Base-by-base conservation (phyloP, 2,797 vertebrate genomes). In the Microctenopoma lineatum region DNA sequence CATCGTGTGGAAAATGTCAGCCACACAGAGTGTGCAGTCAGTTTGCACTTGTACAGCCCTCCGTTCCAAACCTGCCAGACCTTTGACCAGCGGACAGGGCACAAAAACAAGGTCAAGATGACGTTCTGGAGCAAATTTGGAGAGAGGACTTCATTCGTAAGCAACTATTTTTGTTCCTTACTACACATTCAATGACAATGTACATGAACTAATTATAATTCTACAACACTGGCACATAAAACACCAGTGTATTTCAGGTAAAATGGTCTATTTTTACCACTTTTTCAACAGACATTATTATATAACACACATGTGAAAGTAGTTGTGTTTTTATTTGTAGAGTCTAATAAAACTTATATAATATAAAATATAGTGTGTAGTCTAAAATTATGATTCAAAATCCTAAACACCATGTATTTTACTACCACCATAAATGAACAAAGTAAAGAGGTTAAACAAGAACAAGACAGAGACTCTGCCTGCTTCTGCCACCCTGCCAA, bases 1-100 rank as follows among this genome's bases (percentile, higher is more conserved):
- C 98, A 99, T 80, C 95, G 98, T 60, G 97, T 99, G 77, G 98
- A 99, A 85, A 99, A 99, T 41, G 93, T 88, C 74, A 99, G 98
- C 87, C 98, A 99, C 85, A 98, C 97, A 1, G 98, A 99, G 81
- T 36, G 93, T 3, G 96, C 98, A 0, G 93, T 91, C 62, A 99
- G 97, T 57, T 93, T 99, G 83, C 98, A 99, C 83, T 91, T 99
- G 84, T 99, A 99, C 91, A 97, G 96, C 21, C 98, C 97, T 0
- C 96, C 98, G 4, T 98, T 98, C 54, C 76, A 97, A 74, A 63
- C 75, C 0, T 99, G 98, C 80, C 94, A 96, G 73, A 95, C 96
- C 53, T 99, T 99, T 80, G 98, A 99, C 91, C 96, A 99, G 93
- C 92, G 97, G 79, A 99, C 97, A 1, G 97, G 98, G 9, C 96